These are phyloP conservation scores for Anhinga rufa DNA, from an alignment of 2,113 vertebrate species.

Conservation along the genomic window DNA sequence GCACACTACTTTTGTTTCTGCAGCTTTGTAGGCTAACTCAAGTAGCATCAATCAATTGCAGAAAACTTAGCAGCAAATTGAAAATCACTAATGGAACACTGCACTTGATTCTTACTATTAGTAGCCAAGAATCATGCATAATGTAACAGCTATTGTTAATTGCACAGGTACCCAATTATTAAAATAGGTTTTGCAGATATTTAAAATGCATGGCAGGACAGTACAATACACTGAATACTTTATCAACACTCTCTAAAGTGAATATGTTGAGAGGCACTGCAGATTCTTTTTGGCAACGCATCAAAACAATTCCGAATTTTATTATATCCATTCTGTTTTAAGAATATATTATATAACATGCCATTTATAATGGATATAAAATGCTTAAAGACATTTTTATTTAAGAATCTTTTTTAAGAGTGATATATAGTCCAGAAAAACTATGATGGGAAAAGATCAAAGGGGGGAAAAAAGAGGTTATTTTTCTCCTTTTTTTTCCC, in stretches of 20 bases:
- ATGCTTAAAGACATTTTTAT: background rate
- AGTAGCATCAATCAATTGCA: background rate
- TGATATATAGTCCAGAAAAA: background rate
- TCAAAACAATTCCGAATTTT: background rate
- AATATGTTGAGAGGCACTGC: background rate
- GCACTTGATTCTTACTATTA: background rate
- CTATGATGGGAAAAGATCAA: background rate
- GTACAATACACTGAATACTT: background rate
- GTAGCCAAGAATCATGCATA: background rate
- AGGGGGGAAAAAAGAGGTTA: background rate
- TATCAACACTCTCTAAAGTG: background rate
- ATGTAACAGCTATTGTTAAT: constrained; percentile 8
- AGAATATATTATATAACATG: background rate
- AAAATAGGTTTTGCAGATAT: background rate
- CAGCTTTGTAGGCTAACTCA: background rate
- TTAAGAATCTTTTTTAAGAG: background rate
- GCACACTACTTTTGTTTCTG: background rate
- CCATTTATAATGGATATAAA: background rate
- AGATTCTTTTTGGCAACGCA: background rate
- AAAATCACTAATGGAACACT: constrained; percentile 13
- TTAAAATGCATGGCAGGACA: constrained; percentile 2
- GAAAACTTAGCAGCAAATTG: constrained; percentile 6
- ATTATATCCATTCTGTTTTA: background rate
- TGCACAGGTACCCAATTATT: background rate
- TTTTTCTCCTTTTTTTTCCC: background rate